Conservation (phyloP, 2,888 invertebrate genomes). For the Tetramorium bicarinatum region DNA sequence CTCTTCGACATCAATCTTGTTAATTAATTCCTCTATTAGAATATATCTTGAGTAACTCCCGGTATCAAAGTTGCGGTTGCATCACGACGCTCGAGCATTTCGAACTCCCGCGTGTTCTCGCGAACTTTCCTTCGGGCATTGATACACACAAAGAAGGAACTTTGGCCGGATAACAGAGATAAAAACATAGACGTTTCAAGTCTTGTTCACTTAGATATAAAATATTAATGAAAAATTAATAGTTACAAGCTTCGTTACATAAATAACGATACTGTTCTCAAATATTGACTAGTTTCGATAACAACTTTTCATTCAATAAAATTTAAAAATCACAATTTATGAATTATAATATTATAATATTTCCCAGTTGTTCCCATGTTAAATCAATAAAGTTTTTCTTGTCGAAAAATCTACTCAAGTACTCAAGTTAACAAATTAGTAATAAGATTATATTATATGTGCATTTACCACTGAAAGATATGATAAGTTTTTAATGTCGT, state of each 20-base stretch:
- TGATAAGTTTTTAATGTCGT: neutral
- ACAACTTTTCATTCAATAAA: neutral
- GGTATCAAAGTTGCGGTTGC: conserved; percentile 22
- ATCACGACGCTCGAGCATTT: conserved; percentile 17
- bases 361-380: neutral
- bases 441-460: neutral
- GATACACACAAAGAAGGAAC: conserved; percentile 2
- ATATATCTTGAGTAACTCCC: conserved; percentile 26
- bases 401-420: neutral
- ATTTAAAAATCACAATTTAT: neutral
- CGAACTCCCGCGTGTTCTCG: conserved; percentile 5
- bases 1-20: conserved; percentile 70
- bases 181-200: neutral
- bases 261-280: neutral
- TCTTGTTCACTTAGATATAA: neutral
- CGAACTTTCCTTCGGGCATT: conserved; percentile 19
- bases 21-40: conserved; percentile 68
- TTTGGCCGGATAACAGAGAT: neutral
- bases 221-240: neutral
- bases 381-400: neutral
- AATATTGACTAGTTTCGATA: neutral
- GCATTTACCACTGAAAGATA: neutral
- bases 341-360: neutral
- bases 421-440: neutral
- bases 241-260: neutral